Conservation (phyloP, 2,113 vertebrate species). For the Bos taurus region DNA sequence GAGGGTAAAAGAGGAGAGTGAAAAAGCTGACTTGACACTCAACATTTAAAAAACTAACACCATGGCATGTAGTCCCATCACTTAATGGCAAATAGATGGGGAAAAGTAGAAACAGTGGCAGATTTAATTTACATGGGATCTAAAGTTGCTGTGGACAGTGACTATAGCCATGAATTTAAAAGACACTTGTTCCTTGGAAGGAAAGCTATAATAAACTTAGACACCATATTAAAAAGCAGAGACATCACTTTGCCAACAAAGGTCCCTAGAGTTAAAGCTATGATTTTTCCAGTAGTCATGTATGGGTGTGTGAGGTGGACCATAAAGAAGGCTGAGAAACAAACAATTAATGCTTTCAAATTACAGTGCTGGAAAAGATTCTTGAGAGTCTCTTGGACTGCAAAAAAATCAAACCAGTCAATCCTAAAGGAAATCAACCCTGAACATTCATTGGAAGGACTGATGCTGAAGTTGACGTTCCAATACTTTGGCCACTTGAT, state of each 20-base stretch:
- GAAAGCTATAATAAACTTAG: neutral
- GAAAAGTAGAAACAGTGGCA: neutral
- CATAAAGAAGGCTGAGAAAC: neutral
- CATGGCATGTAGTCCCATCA: neutral
- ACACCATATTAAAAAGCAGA: neutral
- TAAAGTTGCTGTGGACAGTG: fast-evolving
- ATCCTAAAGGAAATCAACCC: neutral
- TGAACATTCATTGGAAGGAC: neutral
- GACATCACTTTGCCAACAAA: neutral
- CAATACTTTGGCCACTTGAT: neutral
- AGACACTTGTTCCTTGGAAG: neutral
- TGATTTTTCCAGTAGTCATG: neutral
- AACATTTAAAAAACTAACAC: neutral
- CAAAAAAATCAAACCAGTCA: neutral
- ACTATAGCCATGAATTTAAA: neutral
- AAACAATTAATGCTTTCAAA: neutral
- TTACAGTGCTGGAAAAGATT: neutral
- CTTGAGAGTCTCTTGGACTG: neutral
- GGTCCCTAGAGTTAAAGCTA: neutral
- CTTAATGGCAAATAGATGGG: neutral
- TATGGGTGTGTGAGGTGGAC: neutral
- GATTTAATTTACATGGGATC: neutral
- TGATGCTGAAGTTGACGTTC: neutral
- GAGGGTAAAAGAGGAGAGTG: neutral
- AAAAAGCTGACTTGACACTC: neutral